Conservation (phyloP, 1,140 invertebrate species). For the Drosophila bocqueti region DNA sequence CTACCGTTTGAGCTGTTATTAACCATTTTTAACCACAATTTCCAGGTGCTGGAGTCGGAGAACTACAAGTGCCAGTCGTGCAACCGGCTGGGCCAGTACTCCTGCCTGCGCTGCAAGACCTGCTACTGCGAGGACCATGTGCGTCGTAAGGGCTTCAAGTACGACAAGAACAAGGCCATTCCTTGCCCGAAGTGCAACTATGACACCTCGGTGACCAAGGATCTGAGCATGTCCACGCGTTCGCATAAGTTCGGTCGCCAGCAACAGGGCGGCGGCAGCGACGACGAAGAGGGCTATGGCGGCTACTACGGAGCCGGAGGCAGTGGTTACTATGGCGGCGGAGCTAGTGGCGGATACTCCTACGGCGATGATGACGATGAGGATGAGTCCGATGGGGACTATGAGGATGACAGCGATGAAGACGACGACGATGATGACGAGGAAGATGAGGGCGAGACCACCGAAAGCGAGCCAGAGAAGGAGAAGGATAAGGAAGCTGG, state of each 20-base stretch:
- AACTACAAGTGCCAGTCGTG: slow-evolving; percentile 98
- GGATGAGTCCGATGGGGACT: slow-evolving; percentile 86
- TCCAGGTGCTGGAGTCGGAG: slow-evolving; percentile 93
- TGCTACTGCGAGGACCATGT: slow-evolving; percentile 99
- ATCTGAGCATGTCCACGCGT: slow-evolving; percentile 96
- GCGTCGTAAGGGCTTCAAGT: slow-evolving; percentile 95
- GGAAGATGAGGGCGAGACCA: slow-evolving; percentile 85
- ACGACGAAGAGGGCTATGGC: slow-evolving; percentile 87
- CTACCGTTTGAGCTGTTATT: too few species aligned
- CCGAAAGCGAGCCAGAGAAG: slow-evolving; percentile 58
- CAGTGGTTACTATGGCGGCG: slow-evolving; percentile 84
- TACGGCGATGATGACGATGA: slow-evolving; percentile 87
- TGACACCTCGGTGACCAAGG: slow-evolving; percentile 96
- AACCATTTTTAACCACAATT: not conserved
- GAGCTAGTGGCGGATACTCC: slow-evolving; percentile 85
- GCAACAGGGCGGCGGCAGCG: slow-evolving; percentile 87
- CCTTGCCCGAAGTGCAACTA: slow-evolving; percentile 98
- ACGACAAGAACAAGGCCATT: slow-evolving; percentile 94
- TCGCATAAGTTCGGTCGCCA: slow-evolving; percentile 94
- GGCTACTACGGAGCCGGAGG: slow-evolving; percentile 83
- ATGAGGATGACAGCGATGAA: slow-evolving; percentile 85
- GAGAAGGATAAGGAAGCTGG: slow-evolving; percentile 27
- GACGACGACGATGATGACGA: slow-evolving; percentile 83
- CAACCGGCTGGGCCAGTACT: slow-evolving; percentile 97
- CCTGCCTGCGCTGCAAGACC: slow-evolving; percentile 96